Base-by-base conservation (phyloP, 2,888 invertebrate species). In the Pristionchus mayeri region DNA sequence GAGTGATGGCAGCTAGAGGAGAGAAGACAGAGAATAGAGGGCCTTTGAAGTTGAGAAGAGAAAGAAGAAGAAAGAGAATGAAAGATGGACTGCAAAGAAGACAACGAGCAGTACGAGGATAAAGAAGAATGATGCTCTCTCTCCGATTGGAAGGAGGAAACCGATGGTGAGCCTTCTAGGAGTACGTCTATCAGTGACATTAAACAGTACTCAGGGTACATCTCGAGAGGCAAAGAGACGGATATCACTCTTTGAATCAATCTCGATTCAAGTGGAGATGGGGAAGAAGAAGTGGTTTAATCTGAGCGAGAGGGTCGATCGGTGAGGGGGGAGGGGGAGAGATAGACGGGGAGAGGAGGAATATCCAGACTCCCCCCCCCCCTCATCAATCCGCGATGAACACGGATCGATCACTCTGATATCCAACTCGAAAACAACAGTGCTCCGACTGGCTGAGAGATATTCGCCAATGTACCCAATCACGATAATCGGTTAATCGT, bases 261-360 rank as follows among this genome's bases (percentile, higher is more conserved):
- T 60, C 80, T 80, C 80, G 76, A 50, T 50, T 78, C 76, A 27
- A 78, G 76, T 50, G 76, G 50, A 78, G 76, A 78, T 37, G 50
- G 48, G 44, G 34, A 44, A 75, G 71, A 75, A 75, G 40, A 30
- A 50, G 50, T 40, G 76, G 50, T 50, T 78, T 50, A 52, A 78
- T 78, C 48, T 78, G 50, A 52, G 76, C 40, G 50, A 78, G 76
- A 78, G 75, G n/a, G 21, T 48, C 48, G 76, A 78, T 78, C 48
- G 27, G 76, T 34, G 6, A 34, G 34, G 13, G 24, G 75, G 75
- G 24, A 34, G 24, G 27, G 44, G 24, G 48, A 16, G 16, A n/a
- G 37, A 75, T 21, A 34, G 76, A 50, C 30, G 40, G 34, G n/a
- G 63, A 18, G 34, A 63, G 63, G 27, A 30, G 30, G 63, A 50